A percentile compares a stretch with the other conserved stretches of the same genome.
These are phyloP conservation scores for Latrodectus hesperus DNA, from an alignment of 2,888 invertebrate species.

Conservation along the genomic window DNA sequence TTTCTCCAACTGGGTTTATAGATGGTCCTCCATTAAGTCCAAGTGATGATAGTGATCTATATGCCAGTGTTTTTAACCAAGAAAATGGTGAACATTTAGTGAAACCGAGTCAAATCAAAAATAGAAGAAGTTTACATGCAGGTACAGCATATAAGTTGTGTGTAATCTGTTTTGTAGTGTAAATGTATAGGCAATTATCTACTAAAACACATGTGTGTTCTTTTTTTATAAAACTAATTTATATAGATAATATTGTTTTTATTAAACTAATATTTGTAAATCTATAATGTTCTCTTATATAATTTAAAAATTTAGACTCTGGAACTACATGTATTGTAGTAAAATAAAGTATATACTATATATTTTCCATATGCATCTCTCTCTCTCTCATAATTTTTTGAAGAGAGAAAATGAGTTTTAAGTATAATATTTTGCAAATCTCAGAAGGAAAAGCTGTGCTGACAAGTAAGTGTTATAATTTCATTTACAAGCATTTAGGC, in stretches of 20 bases:
- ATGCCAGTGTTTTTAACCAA: conserved; percentile 76
- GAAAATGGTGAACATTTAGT: conserved; percentile 77
- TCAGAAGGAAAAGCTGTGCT: too few species aligned
- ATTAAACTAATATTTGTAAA: neutral
- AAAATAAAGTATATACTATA: too few species aligned
- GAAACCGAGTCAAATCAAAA: conserved; percentile 76
- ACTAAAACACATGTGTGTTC: neutral
- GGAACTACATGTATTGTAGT: too few species aligned
- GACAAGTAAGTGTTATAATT: too few species aligned
- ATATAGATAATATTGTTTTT: neutral
- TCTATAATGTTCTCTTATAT: too few species aligned
- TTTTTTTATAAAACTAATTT: neutral
- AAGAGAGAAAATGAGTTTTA: too few species aligned
- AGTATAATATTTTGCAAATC: too few species aligned
- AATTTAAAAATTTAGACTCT: too few species aligned
- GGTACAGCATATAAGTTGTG: conserved; percentile 75
- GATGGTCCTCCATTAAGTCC: conserved; percentile 78
- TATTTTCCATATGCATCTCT: too few species aligned
- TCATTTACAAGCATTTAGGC: too few species aligned
- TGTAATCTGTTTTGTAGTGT: neutral
- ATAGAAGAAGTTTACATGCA: conserved; percentile 77
- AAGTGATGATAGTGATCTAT: conserved; percentile 80
- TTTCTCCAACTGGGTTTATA: conserved; percentile 77
- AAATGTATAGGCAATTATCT: neutral
- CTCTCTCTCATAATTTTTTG: too few species aligned